Base-by-base conservation (phyloP, 2,888 invertebrate genomes). In the Chrysodeixis includens region DNA sequence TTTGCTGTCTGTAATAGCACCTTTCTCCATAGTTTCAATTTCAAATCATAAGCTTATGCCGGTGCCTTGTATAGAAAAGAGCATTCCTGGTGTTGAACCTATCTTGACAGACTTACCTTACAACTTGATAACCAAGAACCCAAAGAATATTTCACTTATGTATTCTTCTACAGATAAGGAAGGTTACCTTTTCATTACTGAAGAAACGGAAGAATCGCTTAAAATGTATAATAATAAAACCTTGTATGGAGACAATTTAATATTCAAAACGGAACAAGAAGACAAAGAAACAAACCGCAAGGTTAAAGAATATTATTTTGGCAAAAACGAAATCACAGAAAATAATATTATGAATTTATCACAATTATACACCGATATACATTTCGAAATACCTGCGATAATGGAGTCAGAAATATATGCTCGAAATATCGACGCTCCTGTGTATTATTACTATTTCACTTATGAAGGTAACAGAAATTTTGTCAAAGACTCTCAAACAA, bases 301-400 rank as follows among this genome's bases (percentile, higher is more conserved):
- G 78, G 65, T 93, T 22, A 88, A 85, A 85, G 81, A 92, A 78
- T 81, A 95, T 63, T 96, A 96, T 20, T 92, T 96, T 56, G 90
- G 88, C 64, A 87, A 89, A 82, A 93, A 95, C 57, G 90, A 32
- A 83, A 93, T 88, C 89, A 89, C 86, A 86, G 90, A 83, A 56
- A 81, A 88, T 6, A 87, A 91, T 60, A 63, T 93, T 0, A 92
- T 60, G 88, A 94, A 90, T 82, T 80, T 92, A 9, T 82, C 88
- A 0, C 86, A 91, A 32, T 56, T 93, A 0, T 91, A 92, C 60
- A 92, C 93, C 0, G 88, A 94, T 14, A 67, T 92, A 3, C 93
- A 93, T 79, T 94, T 94, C 74, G 93, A 92, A 75, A 71, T 88
- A n/a, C 94, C 94, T 1, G 74, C 86, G 20, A 83, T 91, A 56